A percentile compares a stretch with the other conserved stretches of the same genome.
phyloP scores from a whole-genome alignment of 2,888 invertebrate genomes.

The Drosophila anomalata region DNA sequence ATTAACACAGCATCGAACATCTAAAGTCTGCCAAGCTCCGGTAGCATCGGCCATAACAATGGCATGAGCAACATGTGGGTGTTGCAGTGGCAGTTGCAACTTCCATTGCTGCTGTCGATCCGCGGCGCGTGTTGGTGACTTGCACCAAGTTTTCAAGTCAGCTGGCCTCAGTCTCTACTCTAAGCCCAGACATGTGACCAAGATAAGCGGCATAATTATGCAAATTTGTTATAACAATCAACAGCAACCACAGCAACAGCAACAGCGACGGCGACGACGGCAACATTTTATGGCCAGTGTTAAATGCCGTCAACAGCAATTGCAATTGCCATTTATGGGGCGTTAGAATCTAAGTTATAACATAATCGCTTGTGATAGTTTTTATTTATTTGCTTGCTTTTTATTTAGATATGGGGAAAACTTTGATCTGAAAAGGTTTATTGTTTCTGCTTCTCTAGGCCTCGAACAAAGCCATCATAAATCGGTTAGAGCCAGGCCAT shows the following conservation, averaged over 20 bases:
- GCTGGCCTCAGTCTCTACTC: constrained; percentile 17
- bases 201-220: constrained; percentile 81
- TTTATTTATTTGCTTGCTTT: constrained; percentile 30
- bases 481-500: constrained; percentile 35
- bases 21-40: constrained; percentile 40
- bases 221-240: constrained; percentile 77
- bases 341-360: constrained; percentile 65
- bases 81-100: constrained; percentile 30
- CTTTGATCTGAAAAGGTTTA: background rate
- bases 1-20: constrained; percentile 25
- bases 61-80: constrained; percentile 45
- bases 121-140: constrained; percentile 47
- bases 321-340: constrained; percentile 69
- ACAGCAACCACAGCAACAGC: constrained; percentile 34
- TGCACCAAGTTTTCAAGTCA: constrained; percentile 25
- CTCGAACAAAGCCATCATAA: constrained; percentile 72
- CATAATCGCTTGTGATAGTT: constrained; percentile 59
- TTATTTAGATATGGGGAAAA: constrained; percentile 1
- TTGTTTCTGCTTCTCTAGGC: constrained; percentile 5
- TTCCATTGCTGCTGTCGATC: constrained; percentile 45
- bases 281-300: constrained; percentile 63
- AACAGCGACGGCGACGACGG: constrained; percentile 45
- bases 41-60: constrained; percentile 30
- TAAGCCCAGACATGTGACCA: constrained; percentile 71
- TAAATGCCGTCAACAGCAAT: constrained; percentile 70